Evolutionary conservation across 2,888 invertebrate genomes (phyloP).

Genomic region (Lacanobia wlatinum): DNA sequence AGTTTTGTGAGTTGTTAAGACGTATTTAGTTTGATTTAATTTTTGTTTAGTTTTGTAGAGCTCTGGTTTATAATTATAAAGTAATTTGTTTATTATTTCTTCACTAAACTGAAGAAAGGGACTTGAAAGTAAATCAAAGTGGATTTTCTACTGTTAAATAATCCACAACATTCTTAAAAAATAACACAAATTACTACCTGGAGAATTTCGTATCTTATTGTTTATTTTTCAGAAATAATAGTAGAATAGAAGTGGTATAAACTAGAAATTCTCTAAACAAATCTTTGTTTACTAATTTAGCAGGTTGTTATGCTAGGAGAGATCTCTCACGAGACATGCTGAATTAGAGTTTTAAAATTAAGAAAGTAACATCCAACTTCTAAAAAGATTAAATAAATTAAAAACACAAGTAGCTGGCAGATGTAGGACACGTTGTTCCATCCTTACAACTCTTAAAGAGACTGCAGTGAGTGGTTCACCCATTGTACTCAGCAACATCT

Average conservation of each 20-base stretch:
- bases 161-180: too few species aligned
- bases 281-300: neutral
- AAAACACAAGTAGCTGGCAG: neutral
- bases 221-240: too few species aligned
- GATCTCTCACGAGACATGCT: neutral
- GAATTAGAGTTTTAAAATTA: too few species aligned
- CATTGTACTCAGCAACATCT: slow-evolving; percentile 39
- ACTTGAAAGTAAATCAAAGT: too few species aligned
- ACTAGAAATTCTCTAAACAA: neutral
- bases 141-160: neutral
- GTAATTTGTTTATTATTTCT: neutral
- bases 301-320: too few species aligned
- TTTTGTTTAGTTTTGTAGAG: neutral
- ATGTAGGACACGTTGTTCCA: neutral
- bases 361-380: neutral
- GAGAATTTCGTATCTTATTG: too few species aligned
- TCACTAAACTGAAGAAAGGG: neutral
- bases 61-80: neutral
- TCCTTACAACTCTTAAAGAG: neutral
- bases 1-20: slow-evolving; percentile 1
- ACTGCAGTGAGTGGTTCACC: neutral
- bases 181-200: too few species aligned
- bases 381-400: neutral
- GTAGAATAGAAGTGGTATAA: too few species aligned
- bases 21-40: neutral